Evolutionary conservation across 2,113 vertebrate species (phyloP), one percentile per base, ranked within the genome.

Genomic region (Ahaetulla prasina): DNA sequence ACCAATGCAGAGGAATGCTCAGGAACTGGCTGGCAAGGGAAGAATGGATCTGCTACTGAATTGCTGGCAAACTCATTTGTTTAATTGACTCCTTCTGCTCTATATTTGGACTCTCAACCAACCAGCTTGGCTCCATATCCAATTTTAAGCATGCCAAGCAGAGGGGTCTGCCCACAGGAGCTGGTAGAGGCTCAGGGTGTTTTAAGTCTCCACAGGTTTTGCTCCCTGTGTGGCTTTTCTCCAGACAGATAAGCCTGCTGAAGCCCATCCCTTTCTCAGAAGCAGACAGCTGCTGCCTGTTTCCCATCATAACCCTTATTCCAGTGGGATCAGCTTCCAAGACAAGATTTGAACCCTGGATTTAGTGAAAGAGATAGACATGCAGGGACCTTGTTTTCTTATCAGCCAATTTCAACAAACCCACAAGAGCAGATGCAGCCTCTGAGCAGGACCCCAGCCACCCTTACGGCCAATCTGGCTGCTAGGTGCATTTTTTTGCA

Each of bases 241-340:
- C 18, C 14, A 47, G n/a, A 35, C 43, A 52, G 85, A 68, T 80
- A 86, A 12, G 10, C 60, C 89, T 93, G 60, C 45, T 4, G 2
- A 63, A 86, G 50, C 54, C 18, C 4, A 11, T 45, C n/a, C 50
- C 43, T 2, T 2, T 22, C 85, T 50, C 0, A 0, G 85, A 87
- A 35, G n/a, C 87, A n/a, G 86, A 30, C 60, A 88, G 8, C 6
- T 54, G 8, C 14, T 45, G 54, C 87, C 90, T 86, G 94, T 94
- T 94, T 90, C 91, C 91, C 87, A 90, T 89, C 39, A 90, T 92
- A 54, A 93, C 91, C 52, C 50, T 23, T 8, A 0, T 8, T 45
- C 89, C 11, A 27, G 89, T 93, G 25, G 54, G 60, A 20, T 93
- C 92, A 91, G 80, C 91, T 92, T 92, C 94, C 95, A 91, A 54